Percentiles rank a stretch among this genome's conserved stretches.
These are phyloP conservation scores for Ladona fulva DNA, from an alignment of 1,140 invertebrate species.

Conservation along the genomic window DNA sequence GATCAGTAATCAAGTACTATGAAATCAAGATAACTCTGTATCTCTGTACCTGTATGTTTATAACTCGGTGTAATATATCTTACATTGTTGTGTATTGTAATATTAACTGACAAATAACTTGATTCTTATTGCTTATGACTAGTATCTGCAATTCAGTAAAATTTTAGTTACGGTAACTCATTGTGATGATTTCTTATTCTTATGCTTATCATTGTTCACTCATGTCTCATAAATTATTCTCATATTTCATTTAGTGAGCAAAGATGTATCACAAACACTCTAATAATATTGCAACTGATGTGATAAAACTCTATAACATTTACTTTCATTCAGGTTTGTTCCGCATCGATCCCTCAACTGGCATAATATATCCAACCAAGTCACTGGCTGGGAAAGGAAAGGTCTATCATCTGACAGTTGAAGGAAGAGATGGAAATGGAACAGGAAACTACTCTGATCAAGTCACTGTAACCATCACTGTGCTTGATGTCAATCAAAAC, in stretches of 20 bases:
- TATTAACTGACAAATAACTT: too few relatives aligned
- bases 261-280: neutral
- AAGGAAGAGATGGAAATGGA: slow-evolving; percentile 63
- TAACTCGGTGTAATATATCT: too few relatives aligned
- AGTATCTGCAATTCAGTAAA: too few relatives aligned
- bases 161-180: too few relatives aligned
- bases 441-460: slow-evolving; percentile 53
- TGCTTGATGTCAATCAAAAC: slow-evolving; percentile 76
- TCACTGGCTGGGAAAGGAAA: slow-evolving; percentile 52
- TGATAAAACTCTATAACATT: neutral
- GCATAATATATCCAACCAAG: slow-evolving; percentile 66
- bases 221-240: too few relatives aligned
- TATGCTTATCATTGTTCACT: too few relatives aligned
- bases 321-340: slow-evolving; percentile 55
- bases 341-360: slow-evolving; percentile 56
- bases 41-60: too few relatives aligned
- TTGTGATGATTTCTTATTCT: too few relatives aligned
- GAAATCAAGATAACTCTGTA: too few relatives aligned
- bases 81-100: too few relatives aligned
- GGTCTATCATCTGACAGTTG: slow-evolving; percentile 58
- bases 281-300: neutral
- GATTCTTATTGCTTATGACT: too few relatives aligned
- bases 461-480: slow-evolving; percentile 63
- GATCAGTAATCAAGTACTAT: too few relatives aligned
- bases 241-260: neutral